A percentile compares a stretch with the other conserved stretches of the same genome.
These are phyloP conservation scores for Polyploca ridens DNA, from an alignment of 2,888 invertebrate genomes.

Conservation along the genomic window DNA sequence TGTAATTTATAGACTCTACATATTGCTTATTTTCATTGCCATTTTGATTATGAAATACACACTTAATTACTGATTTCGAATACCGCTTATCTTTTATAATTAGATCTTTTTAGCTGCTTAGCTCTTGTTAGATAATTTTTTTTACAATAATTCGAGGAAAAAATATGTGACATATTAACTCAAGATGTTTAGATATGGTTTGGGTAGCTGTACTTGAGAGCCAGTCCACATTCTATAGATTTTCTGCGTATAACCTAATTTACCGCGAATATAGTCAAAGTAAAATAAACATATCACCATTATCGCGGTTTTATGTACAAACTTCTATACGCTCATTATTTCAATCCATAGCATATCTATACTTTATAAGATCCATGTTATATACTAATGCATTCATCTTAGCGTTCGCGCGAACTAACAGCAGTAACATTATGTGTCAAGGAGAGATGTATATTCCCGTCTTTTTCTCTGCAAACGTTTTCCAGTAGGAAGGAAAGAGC, in stretches of 20 bases:
- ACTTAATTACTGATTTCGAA: no score
- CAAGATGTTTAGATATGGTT: no score
- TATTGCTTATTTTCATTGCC: not conserved
- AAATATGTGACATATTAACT: no score
- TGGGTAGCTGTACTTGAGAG: no score
- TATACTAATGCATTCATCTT: slow-evolving; percentile 12
- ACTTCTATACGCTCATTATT: not conserved
- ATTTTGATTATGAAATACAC: not conserved
- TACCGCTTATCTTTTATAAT: not conserved
- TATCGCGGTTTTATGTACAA: not conserved
- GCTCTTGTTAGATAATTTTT: no score
- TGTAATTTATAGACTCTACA: not conserved
- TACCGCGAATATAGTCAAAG: no score
- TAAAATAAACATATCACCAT: not conserved
- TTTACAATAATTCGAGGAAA: no score
- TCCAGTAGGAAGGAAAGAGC: slow-evolving; percentile 25
- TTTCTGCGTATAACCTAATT: no score
- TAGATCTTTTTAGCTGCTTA: not conserved
- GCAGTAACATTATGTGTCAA: slow-evolving; percentile 37
- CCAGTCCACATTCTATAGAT: no score
- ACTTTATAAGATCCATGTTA: not conserved
- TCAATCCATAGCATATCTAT: not conserved
- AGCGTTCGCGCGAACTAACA: slow-evolving; percentile 12
- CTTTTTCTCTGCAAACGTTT: slow-evolving; percentile 30
- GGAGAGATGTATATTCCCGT: slow-evolving; percentile 35